phyloP scores from a whole-genome alignment of 1,140 invertebrate species.

The Metaphire vulgaris region DNA sequence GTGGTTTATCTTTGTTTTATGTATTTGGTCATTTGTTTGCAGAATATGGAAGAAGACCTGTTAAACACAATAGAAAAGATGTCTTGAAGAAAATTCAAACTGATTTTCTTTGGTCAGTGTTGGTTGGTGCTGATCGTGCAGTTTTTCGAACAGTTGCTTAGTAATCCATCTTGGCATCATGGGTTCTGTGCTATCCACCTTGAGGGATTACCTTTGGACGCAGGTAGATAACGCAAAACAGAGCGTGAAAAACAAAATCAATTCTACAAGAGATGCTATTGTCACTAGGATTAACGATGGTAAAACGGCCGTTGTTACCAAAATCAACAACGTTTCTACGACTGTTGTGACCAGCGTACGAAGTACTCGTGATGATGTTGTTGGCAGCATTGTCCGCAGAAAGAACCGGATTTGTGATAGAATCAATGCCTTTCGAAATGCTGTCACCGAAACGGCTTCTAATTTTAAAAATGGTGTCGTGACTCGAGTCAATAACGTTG shows the following conservation, averaged over 20 bases:
- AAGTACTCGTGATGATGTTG: constrained; percentile 4
- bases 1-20: too few relatives aligned
- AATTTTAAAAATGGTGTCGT: constrained; percentile 12
- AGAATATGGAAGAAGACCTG: too few relatives aligned
- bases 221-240: constrained; percentile 22
- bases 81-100: too few relatives aligned
- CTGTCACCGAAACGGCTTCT: neutral
- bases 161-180: neutral
- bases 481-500: constrained; percentile 7
- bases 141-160: too few relatives aligned
- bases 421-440: neutral
- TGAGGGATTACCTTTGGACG: constrained; percentile 9
- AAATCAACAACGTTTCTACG: neutral
- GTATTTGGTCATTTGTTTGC: too few relatives aligned
- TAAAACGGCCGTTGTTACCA: neutral
- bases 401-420: constrained; percentile 2
- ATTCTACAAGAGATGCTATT: constrained; percentile 11
- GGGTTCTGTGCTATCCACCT: constrained; percentile 10
- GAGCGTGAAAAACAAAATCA: neutral
- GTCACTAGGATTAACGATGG: constrained; percentile 17
- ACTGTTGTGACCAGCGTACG: neutral
- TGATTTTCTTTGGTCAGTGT: too few relatives aligned
- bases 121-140: too few relatives aligned
- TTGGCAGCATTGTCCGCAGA: constrained; percentile 1
- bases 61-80: too few relatives aligned